Percentiles rank a stretch among this genome's conserved stretches.
These are phyloP conservation scores for Solea solea DNA, from an alignment of 2,113 vertebrate species.

Conservation along the genomic window DNA sequence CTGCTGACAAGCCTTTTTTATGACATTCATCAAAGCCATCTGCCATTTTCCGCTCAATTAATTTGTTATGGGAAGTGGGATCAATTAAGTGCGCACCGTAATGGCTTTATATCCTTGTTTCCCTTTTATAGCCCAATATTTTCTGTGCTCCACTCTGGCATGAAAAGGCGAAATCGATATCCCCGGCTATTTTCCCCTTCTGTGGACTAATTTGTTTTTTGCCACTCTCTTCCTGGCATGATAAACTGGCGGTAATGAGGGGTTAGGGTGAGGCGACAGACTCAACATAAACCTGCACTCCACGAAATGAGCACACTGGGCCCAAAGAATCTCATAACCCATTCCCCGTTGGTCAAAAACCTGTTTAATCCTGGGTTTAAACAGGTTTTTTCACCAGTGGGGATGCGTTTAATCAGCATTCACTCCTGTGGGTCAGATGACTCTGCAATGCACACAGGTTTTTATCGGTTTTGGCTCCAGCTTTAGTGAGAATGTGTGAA, in stretches of 20 bases:
- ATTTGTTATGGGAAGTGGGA: constrained; percentile 84
- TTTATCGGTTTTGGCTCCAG: too few species aligned
- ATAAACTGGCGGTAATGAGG: constrained; percentile 73
- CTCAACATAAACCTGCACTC: constrained; percentile 44
- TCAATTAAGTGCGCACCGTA: constrained; percentile 83
- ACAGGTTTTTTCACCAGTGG: too few species aligned
- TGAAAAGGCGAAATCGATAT: constrained; percentile 80
- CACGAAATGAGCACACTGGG: constrained; percentile 13
- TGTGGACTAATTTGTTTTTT: constrained; percentile 78
- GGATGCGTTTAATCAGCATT: too few species aligned
- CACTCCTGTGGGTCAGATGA: too few species aligned
- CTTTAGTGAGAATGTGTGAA: too few species aligned
- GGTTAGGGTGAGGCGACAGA: constrained; percentile 49
- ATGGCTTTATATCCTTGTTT: constrained; percentile 86
- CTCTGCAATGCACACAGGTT: too few species aligned
- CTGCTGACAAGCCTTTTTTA: constrained; percentile 83
- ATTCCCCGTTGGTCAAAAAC: too few species aligned
- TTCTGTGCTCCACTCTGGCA: constrained; percentile 80
- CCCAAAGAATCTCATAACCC: neutral
- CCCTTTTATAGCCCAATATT: constrained; percentile 85
- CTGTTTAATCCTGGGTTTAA: too few species aligned
- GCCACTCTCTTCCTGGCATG: constrained; percentile 74
- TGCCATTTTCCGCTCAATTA: constrained; percentile 87
- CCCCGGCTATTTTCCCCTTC: constrained; percentile 66
- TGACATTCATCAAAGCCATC: constrained; percentile 84